phyloP scores from a whole-genome alignment of 2,888 invertebrate species.

The Agrochola lota region DNA sequence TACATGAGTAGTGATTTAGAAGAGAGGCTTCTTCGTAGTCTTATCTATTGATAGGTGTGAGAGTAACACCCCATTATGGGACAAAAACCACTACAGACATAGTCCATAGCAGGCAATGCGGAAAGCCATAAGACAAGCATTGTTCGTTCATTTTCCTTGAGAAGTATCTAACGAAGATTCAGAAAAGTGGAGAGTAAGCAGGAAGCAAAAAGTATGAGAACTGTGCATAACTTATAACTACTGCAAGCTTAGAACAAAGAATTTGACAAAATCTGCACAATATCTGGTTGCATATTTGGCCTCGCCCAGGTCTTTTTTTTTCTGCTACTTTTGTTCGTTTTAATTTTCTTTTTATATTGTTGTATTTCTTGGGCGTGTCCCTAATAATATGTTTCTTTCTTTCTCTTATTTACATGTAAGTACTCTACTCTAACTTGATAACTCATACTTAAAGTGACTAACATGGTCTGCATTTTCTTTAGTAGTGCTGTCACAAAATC shows the following conservation, averaged over 20 bases:
- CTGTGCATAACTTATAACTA: background rate
- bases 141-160: background rate
- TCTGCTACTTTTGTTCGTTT: no score
- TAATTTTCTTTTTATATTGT: no score
- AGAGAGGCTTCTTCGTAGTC: background rate
- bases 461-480: background rate
- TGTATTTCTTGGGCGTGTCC: no score
- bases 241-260: background rate
- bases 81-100: background rate
- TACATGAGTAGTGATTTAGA: background rate
- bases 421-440: background rate
- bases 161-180: background rate
- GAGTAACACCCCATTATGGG: background rate
- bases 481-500: slow-evolving; percentile 1
- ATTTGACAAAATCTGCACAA: background rate
- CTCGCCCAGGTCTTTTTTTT: no score
- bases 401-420: no score
- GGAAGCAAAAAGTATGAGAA: background rate
- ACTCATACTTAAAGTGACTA: background rate
- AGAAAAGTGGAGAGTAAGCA: background rate
- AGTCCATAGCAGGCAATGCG: background rate
- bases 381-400: no score
- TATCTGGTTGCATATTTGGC: background rate
- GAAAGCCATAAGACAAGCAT: background rate
- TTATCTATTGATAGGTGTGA: background rate